Evolutionary conservation across 2,888 invertebrate species (phyloP), one percentile per base, ranked within the genome.

Genomic region (Fragum whitleyi): DNA sequence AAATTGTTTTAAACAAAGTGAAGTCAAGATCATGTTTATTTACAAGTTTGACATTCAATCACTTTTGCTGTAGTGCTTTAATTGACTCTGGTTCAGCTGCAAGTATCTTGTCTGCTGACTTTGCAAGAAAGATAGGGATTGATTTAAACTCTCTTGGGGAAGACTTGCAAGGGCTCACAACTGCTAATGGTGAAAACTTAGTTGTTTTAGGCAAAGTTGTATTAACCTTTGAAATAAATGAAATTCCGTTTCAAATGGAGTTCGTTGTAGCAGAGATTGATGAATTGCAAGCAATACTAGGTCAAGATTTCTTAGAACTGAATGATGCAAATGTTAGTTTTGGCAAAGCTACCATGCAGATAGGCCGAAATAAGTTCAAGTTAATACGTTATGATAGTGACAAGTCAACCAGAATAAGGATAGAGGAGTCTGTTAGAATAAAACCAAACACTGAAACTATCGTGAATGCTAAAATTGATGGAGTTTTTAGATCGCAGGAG

Each of bases 221-320:
- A 3, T 6, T 77, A 16, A n/a, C 19, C 19, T 77, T 77, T 71
- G 71, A 77, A 42, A 32, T 71, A 19, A 70, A 71, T 28, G 62
- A 77, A 53, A 32, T 57, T 19, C 5, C 71, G 3, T 77, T 77
- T 59, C 9, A 28, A 16, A 71, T 73, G 57, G 73, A 74, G 7
- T 77, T 85, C 26, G 16, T 85, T 29, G 69, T 81, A 14, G 80
- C 78, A 7, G 71, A 79, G n/a, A 39, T 79, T 7, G 57, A 61
- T 47, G 55, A 70, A 26, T 29, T 74, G 9, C 2, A 26, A 11
- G 82, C 76, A 14, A 80, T 81, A 6, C 23, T 83, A 28, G 82
- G 80, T n/a, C n/a, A n/a, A n/a, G n/a, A n/a, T n/a, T n/a, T n/a
- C n/a, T n/a, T n/a, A n/a, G n/a, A n/a, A n/a, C n/a, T 61, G 19